Conservation (phyloP, 2,113 vertebrate species). For the Athene noctua region DNA sequence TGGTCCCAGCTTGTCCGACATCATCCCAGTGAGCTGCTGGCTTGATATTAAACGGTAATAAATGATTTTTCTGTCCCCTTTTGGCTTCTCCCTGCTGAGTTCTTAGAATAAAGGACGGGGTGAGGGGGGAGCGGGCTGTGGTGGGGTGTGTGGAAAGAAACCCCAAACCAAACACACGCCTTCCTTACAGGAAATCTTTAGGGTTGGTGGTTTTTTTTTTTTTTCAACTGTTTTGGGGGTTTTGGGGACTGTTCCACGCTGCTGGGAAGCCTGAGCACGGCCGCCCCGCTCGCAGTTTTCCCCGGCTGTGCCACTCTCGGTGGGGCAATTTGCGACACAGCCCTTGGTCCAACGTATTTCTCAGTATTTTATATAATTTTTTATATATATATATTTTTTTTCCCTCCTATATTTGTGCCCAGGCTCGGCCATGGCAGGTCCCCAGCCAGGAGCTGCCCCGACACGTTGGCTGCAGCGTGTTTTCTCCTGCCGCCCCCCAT, state of each 20-base stretch:
- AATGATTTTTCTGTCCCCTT: not conserved
- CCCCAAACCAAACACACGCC: not conserved
- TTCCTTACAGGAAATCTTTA: not conserved
- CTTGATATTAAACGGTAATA: not conserved
- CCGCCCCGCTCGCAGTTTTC: not conserved
- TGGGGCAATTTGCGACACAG: fast-evolving
- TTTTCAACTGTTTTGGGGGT: fast-evolving
- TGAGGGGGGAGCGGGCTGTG: too few relatives aligned
- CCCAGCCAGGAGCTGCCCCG: not conserved
- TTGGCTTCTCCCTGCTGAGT: not conserved
- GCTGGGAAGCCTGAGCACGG: fast-evolving
- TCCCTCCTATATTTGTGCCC: fast-evolving
- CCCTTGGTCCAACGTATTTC: not conserved
- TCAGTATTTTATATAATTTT: fast-evolving
- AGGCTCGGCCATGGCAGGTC: not conserved
- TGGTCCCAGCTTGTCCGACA: not conserved
- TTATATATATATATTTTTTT: not conserved
- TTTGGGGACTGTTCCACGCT: fast-evolving
- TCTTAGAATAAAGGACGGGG: not conserved
- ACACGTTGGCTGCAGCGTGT: fast-evolving
- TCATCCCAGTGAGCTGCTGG: not conserved
- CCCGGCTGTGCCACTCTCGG: fast-evolving
- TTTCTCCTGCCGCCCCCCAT: not conserved
- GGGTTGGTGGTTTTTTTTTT: not conserved
- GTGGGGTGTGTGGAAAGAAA: too few relatives aligned